phyloP scores from a whole-genome alignment of 2,113 vertebrate species.

The Egretta garzetta region DNA sequence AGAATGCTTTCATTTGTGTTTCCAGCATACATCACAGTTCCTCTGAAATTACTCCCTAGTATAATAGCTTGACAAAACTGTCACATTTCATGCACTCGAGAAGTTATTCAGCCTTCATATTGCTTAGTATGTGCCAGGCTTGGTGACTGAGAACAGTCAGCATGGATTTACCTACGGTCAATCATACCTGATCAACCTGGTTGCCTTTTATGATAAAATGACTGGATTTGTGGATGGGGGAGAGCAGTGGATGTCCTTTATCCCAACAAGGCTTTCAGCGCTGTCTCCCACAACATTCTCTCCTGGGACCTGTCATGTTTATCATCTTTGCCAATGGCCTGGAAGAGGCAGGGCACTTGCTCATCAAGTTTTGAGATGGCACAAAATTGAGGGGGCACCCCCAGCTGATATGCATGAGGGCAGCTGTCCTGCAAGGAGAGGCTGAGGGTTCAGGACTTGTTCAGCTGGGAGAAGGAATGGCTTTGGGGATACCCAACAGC shows the following conservation, averaged over 20 bases:
- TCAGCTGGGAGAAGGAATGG: not conserved
- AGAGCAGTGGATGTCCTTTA: not conserved
- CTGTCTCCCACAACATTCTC: not conserved
- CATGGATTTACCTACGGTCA: not conserved
- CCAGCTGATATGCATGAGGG: not conserved
- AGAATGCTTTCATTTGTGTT: constrained; percentile 9
- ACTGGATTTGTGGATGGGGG: not conserved
- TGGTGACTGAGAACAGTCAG: not conserved
- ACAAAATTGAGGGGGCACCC: not conserved
- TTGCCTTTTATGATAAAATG: not conserved
- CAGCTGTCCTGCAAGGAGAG: not conserved
- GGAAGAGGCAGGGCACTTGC: not conserved
- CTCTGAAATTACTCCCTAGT: not conserved
- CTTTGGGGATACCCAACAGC: not conserved
- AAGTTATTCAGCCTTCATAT: not conserved
- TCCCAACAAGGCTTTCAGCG: not conserved
- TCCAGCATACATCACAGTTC: not conserved
- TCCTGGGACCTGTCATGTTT: not conserved
- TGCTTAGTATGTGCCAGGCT: not conserved
- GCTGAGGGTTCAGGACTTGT: not conserved
- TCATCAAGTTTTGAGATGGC: not conserved
- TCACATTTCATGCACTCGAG: not conserved
- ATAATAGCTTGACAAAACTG: not conserved
- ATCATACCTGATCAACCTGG: not conserved
- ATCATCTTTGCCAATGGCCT: not conserved